Percentiles rank a stretch among this genome's conserved stretches.
Evolutionary conservation across 1,140 invertebrate genomes (phyloP).

Genomic region (Meloidogyne chitwoodi): DNA sequence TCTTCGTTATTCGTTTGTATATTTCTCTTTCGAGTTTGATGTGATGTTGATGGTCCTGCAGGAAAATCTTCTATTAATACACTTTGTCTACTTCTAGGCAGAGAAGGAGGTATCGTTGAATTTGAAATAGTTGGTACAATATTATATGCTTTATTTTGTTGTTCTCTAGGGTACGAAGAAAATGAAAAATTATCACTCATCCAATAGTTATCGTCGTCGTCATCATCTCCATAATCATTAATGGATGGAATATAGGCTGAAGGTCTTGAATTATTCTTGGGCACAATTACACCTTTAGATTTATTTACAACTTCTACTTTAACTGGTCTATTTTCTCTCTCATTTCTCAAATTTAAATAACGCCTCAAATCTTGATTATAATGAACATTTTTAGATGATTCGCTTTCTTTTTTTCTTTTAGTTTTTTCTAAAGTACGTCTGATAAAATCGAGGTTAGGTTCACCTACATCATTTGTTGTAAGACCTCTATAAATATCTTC

Average conservation of each 20-base stretch:
- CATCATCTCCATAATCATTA: neutral
- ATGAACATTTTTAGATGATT: neutral
- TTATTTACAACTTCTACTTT: slow-evolving; percentile 10
- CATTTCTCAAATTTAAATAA: neutral
- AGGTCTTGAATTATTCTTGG: neutral
- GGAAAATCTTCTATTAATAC: too few species aligned
- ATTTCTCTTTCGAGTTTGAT: neutral
- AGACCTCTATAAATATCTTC: too few species aligned
- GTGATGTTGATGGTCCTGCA: neutral
- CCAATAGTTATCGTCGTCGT: neutral
- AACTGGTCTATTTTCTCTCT: neutral
- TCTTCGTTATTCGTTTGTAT: neutral
- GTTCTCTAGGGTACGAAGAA: neutral
- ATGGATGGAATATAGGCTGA: neutral
- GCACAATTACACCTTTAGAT: neutral
- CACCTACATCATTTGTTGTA: neutral
- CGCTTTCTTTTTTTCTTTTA: neutral
- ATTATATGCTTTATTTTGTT: neutral
- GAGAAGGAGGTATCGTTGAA: neutral
- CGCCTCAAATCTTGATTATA: slow-evolving; percentile 1
- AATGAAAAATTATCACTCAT: neutral
- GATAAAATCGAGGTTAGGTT: neutral
- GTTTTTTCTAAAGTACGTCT: neutral
- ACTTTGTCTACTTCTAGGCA: too few species aligned
- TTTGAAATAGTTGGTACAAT: neutral